Conservation (phyloP, 2,797 vertebrate genomes). For the Sebastolobus altivelis region DNA sequence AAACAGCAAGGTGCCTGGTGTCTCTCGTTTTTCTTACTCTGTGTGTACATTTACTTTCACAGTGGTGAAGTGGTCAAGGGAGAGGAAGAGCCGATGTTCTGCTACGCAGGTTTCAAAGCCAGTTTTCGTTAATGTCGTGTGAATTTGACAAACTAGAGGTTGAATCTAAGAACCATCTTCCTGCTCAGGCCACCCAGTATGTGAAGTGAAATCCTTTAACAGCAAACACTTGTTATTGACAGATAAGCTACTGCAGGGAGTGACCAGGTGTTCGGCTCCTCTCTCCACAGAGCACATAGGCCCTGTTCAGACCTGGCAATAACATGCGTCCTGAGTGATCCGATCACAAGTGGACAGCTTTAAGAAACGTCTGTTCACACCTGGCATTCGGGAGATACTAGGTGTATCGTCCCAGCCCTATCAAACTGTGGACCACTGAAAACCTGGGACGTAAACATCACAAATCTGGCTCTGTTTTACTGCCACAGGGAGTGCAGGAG, state of each 20-base stretch:
- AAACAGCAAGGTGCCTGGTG: slow-evolving; percentile 44
- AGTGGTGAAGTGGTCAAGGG: slow-evolving; percentile 22
- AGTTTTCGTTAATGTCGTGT: neutral
- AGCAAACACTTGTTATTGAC: slow-evolving; percentile 14
- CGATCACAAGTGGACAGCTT: too few species aligned
- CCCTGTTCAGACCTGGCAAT: too few species aligned
- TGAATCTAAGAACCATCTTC: slow-evolving; percentile 4
- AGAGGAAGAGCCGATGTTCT: slow-evolving; percentile 12
- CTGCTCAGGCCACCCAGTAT: slow-evolving; percentile 13
- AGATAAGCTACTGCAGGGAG: slow-evolving; percentile 14
- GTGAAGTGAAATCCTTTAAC: neutral
- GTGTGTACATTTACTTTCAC: slow-evolving; percentile 51
- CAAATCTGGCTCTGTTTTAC: neutral
- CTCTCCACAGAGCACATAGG: neutral
- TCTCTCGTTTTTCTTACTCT: slow-evolving; percentile 23
- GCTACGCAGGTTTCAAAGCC: neutral
- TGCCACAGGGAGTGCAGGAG: neutral
- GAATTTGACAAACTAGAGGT: neutral
- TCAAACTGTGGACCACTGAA: neutral
- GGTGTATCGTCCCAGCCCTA: too few species aligned
- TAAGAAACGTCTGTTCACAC: too few species aligned
- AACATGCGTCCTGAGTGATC: too few species aligned
- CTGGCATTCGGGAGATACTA: too few species aligned
- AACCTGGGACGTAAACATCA: slow-evolving; percentile 8
- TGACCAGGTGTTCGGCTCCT: slow-evolving; percentile 32